Evolutionary conservation across 2,888 invertebrate genomes (phyloP), one percentile per base, ranked within the genome.

Genomic region (Leptopilina myrica): DNA sequence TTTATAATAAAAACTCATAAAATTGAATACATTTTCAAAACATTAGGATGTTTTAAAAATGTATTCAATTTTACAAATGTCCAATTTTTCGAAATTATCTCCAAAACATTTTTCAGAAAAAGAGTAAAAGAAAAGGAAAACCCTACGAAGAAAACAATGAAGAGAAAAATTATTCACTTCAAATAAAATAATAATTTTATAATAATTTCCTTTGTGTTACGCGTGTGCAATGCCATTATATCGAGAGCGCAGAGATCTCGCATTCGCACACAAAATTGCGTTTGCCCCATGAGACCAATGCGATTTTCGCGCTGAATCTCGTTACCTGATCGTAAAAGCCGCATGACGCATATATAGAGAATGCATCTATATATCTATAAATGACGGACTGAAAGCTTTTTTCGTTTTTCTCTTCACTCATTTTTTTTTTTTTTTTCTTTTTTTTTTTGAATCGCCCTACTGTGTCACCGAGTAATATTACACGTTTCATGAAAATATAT

Each of bases 261-360:
- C 65, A 66, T 66, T 66, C 33, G 14, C 43, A 33, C 33, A 33
- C 66, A 9, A 33, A 33, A 66, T 66, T 66, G 15, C 33, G 43
- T 66, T 66, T 66, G 43, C 43, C 66, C 40, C 43, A 66, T 14
- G 66, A 46, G 66, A n/a, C 15, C 66, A 66, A 66, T 66, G 66
- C 66, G 66, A 66, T 66, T 66, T 66, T 66, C 66, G 40, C 66
- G 43, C 66, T 43, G 66, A 66, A 66, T 43, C 66, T 66, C 66
- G 66, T 66, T 66, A 66, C 43, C 20, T 62, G 62, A 62, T 62
- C 15, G 62, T 66, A 66, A 66, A 66, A 66, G 66, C 66, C 66
- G 65, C 65, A 40, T 66, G 43, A 15, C 43, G 43, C 43, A 66
- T 49, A 49, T 49, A 49, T 9, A 49, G 49, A 46, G 46, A 49